Conservation (phyloP, 2,888 invertebrate species). For the Anarsia innoxiella region DNA sequence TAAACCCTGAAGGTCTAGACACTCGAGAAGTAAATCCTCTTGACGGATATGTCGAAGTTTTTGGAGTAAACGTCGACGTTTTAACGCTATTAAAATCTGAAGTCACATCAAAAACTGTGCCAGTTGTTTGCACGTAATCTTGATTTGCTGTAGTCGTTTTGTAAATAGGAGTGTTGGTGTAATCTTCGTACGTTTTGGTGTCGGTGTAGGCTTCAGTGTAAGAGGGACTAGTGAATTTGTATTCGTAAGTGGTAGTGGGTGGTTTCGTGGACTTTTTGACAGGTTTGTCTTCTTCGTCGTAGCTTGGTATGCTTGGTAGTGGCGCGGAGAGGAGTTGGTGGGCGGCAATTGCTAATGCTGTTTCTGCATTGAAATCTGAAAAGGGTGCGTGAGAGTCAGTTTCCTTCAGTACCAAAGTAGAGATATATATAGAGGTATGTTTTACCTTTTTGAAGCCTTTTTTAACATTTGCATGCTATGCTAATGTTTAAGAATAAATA, state of each 20-base stretch:
- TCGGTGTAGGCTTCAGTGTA: slow-evolving; percentile 30
- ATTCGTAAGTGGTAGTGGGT: slow-evolving; percentile 40
- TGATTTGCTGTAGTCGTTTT: slow-evolving; percentile 25
- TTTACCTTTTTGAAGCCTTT: too few species aligned
- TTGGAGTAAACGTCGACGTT: neutral
- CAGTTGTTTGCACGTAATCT: slow-evolving; percentile 34
- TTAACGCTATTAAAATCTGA: slow-evolving; percentile 5
- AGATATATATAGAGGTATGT: too few species aligned
- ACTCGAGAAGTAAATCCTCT: slow-evolving; percentile 20
- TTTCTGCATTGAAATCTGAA: too few species aligned
- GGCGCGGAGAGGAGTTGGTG: slow-evolving; percentile 66
- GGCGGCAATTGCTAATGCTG: slow-evolving; percentile 63
- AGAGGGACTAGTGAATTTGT: slow-evolving; percentile 49
- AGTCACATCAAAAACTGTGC: slow-evolving; percentile 13
- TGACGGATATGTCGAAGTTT: slow-evolving; percentile 18
- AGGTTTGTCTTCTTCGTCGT: slow-evolving; percentile 42
- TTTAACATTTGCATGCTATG: too few species aligned
- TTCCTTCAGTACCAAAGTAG: too few species aligned
- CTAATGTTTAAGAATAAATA: too few species aligned
- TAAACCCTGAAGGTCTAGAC: slow-evolving; percentile 25
- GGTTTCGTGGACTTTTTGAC: slow-evolving; percentile 26
- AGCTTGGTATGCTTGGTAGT: slow-evolving; percentile 48
- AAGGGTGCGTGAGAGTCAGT: too few species aligned
- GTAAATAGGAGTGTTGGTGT: slow-evolving; percentile 51
- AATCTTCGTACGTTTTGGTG: slow-evolving; percentile 26